These are phyloP conservation scores for Drosophila eohydei DNA, from an alignment of 2,888 invertebrate genomes.

Conservation along the genomic window DNA sequence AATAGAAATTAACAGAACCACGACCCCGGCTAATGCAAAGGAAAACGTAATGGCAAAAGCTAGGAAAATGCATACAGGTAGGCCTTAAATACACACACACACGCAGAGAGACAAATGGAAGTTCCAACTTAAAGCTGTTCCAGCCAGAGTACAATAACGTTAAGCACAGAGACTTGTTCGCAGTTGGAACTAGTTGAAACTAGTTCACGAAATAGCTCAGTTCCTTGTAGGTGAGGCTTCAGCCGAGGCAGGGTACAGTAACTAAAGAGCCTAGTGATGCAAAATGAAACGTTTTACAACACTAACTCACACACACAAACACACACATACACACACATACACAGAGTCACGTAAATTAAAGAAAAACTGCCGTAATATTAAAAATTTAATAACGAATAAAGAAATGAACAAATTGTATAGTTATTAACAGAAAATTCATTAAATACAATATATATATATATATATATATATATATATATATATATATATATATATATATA, in stretches of 20 bases:
- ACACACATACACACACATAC: too few relatives aligned
- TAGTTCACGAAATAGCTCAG: background rate
- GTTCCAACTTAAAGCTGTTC: slow-evolving; percentile 1
- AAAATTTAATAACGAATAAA: slow-evolving; percentile 14
- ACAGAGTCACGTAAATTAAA: slow-evolving; percentile 3
- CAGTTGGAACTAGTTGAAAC: background rate
- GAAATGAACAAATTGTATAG: slow-evolving; percentile 41
- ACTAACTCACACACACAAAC: slow-evolving; percentile 1
- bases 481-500: slow-evolving; percentile 15
- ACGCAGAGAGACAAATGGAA: slow-evolving; percentile 3
- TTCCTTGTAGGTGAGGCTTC: background rate
- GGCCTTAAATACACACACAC: slow-evolving; percentile 16
- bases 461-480: background rate
- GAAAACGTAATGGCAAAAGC: slow-evolving; percentile 27
- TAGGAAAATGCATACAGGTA: slow-evolving; percentile 18
- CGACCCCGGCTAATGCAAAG: slow-evolving; percentile 17
- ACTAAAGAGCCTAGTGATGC: background rate
- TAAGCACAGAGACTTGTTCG: background rate
- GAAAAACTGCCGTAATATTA: slow-evolving; percentile 55
- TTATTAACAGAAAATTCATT: slow-evolving; percentile 22
- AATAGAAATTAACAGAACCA: slow-evolving; percentile 15
- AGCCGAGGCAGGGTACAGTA: slow-evolving; percentile 1
- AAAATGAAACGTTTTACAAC: slow-evolving; percentile 2
- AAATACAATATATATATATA: slow-evolving; percentile 22
- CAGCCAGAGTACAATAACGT: slow-evolving; percentile 4